Evolutionary conservation across 2,797 vertebrate species (phyloP).

Genomic region (Parotocinclus haroldoi): DNA sequence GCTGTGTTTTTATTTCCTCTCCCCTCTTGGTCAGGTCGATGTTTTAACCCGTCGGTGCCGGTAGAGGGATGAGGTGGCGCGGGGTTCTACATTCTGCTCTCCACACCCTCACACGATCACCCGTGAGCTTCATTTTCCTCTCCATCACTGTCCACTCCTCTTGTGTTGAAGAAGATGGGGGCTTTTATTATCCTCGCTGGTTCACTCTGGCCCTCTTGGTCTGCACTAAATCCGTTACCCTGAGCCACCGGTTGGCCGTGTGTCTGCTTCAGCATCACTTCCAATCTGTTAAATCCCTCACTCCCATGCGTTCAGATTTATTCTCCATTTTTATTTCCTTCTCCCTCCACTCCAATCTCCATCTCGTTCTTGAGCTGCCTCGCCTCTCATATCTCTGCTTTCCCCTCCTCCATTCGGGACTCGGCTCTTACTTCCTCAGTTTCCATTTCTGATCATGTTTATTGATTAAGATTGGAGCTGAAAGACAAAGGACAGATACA

Average conservation of each 20-base stretch:
- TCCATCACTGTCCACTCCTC: conserved; percentile 48
- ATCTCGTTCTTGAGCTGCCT: too few species aligned
- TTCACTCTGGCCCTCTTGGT: conserved; percentile 11
- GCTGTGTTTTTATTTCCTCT: conserved; percentile 48
- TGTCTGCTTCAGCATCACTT: conserved; percentile 59
- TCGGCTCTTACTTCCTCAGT: too few species aligned
- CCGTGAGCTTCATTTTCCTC: conserved; percentile 33
- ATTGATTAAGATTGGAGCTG: too few species aligned
- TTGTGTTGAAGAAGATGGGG: conserved; percentile 30
- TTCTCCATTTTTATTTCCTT: conserved; percentile 18
- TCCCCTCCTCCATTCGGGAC: too few species aligned
- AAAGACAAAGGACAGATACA: too few species aligned
- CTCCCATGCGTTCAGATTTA: too few species aligned
- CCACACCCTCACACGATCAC: conserved; percentile 10
- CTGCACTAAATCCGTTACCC: conserved; percentile 43
- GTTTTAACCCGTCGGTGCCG: conserved; percentile 61
- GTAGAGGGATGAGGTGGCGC: too few species aligned
- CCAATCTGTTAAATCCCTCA: conserved; percentile 54
- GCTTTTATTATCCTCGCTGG: conserved; percentile 53
- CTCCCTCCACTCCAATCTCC: background rate
- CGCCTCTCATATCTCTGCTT: background rate
- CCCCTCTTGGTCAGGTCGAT: conserved; percentile 57
- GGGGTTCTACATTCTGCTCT: too few species aligned
- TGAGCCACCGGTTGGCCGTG: too few species aligned
- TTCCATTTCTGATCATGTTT: too few species aligned